Evolutionary conservation across 1,140 invertebrate genomes (phyloP).

Genomic region (Phymorhynchus buccinoides): DNA sequence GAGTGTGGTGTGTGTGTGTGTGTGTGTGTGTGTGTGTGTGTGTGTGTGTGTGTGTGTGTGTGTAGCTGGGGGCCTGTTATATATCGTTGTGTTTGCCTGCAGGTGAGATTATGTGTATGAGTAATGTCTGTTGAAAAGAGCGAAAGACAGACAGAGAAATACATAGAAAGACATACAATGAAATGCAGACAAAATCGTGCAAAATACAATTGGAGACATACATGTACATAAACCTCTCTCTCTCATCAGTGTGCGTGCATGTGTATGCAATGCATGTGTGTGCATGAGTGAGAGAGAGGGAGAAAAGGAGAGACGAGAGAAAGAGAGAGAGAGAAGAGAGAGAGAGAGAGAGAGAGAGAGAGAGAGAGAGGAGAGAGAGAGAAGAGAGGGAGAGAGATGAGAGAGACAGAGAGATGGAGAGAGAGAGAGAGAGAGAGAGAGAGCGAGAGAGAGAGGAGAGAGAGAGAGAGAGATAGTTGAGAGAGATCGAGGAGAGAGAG

Average conservation of each 20-base stretch:
- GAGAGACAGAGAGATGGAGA: not conserved
- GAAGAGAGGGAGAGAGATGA: not conserved
- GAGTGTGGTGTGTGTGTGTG: not conserved
- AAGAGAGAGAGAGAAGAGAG: not conserved
- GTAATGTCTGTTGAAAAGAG: too few relatives aligned
- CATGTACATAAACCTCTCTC: too few relatives aligned
- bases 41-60: not conserved
- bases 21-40: not conserved
- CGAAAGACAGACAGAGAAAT: too few relatives aligned
- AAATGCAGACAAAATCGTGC: too few relatives aligned
- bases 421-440: not conserved
- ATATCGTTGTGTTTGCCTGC: too few relatives aligned
- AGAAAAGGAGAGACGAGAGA: too few relatives aligned
- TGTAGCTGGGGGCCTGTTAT: too few relatives aligned
- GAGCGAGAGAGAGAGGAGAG: not conserved
- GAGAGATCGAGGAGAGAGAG: not conserved
- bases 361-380: too few relatives aligned
- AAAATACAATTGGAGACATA: too few relatives aligned
- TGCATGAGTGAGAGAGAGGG: not conserved
- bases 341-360: not conserved
- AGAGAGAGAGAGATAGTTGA: slow-evolving; percentile 1
- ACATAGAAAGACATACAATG: too few relatives aligned
- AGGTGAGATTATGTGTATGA: too few relatives aligned
- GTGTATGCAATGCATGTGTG: not conserved
- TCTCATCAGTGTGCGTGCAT: not conserved